These are phyloP conservation scores for Okamejei kenojei DNA, from an alignment of 2,797 vertebrate genomes.

Conservation along the genomic window DNA sequence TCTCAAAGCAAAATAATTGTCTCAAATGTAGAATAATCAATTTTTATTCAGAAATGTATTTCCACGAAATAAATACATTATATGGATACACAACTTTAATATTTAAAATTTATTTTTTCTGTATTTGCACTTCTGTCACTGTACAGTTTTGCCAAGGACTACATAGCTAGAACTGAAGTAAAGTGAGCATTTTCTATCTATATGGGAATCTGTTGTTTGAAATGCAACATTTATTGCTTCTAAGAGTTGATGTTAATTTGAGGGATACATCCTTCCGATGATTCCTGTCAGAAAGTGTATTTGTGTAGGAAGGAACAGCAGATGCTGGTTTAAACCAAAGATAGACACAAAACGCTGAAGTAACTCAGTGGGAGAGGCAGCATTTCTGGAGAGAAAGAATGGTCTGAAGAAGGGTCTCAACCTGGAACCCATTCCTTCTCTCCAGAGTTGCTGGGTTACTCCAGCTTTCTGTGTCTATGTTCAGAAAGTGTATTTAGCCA, in stretches of 20 bases:
- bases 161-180: not conserved
- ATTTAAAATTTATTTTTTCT: too few relatives aligned
- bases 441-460: too few relatives aligned
- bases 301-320: too few relatives aligned
- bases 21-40: not conserved
- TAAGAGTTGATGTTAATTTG: not conserved
- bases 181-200: not conserved
- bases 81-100: not conserved
- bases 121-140: not conserved
- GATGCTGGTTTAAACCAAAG: too few relatives aligned
- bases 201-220: not conserved
- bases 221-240: not conserved
- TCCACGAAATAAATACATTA: not conserved
- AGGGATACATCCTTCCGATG: not conserved
- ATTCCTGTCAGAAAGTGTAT: not conserved
- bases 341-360: too few relatives aligned
- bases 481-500: too few relatives aligned
- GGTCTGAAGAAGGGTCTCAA: too few relatives aligned
- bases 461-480: not conserved
- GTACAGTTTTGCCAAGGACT: not conserved
- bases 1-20: not conserved
- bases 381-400: too few relatives aligned
- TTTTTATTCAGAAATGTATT: not conserved
- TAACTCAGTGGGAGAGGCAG: too few relatives aligned
- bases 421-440: too few relatives aligned